Evolutionary conservation across 1,140 invertebrate species (phyloP).

Genomic region (Zeugodacus cucurbitae): DNA sequence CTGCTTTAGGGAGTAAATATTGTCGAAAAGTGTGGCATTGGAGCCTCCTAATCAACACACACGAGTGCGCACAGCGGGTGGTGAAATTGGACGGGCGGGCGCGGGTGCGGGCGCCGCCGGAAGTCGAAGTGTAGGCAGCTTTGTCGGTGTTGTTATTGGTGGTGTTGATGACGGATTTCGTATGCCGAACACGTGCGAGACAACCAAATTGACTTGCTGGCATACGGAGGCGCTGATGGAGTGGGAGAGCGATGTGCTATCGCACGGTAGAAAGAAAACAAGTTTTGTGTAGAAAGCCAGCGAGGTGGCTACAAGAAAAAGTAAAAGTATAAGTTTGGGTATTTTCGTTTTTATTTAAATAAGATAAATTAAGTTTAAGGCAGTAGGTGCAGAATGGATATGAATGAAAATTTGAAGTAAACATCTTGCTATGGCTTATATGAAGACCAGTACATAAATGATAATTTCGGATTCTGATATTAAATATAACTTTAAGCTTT

Average conservation of each 20-base stretch:
- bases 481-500: no score
- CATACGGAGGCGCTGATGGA: neutral
- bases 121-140: neutral
- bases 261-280: neutral
- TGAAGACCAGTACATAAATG: neutral
- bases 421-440: neutral
- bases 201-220: conserved; percentile 41
- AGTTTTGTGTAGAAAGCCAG: neutral
- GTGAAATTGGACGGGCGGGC: neutral
- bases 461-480: no score
- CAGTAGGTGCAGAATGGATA: neutral
- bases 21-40: neutral
- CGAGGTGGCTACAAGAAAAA: neutral
- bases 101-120: neutral
- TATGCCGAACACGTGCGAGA: conserved; percentile 39
- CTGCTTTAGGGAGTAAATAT: neutral
- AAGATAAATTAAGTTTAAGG: conserved; percentile 11
- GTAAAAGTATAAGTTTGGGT: neutral
- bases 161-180: conserved; percentile 24
- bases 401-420: neutral
- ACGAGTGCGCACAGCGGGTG: conserved; percentile 10
- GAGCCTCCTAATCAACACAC: conserved; percentile 26
- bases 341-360: neutral
- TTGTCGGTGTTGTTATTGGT: neutral
- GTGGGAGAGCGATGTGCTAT: neutral